Percentiles rank a stretch among this genome's conserved stretches.
Conservation (phyloP, 2,888 invertebrate genomes). For the Smittia aterrima region DNA sequence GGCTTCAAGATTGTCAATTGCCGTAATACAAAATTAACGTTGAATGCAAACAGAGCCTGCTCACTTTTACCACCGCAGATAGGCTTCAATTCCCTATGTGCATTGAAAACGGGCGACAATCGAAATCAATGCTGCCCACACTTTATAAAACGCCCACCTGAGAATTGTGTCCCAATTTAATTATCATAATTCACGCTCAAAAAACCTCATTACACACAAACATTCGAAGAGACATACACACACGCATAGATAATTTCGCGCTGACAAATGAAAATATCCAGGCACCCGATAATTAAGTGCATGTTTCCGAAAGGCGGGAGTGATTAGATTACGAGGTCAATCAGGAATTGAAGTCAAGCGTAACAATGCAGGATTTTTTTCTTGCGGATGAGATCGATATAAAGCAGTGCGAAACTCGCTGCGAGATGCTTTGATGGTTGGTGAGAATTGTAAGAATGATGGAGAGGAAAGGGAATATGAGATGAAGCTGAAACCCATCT, state of each 20-base stretch:
- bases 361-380: no score
- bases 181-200: slow-evolving; percentile 29
- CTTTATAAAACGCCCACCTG: slow-evolving; percentile 31
- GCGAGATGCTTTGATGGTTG: no score
- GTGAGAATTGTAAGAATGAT: not conserved
- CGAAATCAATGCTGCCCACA: slow-evolving; percentile 12
- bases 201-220: slow-evolving; percentile 38
- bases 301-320: not conserved
- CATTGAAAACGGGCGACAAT: not conserved
- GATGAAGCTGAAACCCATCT: slow-evolving; percentile 35
- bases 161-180: slow-evolving; percentile 39
- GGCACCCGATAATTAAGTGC: slow-evolving; percentile 7
- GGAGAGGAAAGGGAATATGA: slow-evolving; percentile 6
- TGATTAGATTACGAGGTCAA: slow-evolving; percentile 1
- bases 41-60: no score
- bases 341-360: not conserved
- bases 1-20: not conserved
- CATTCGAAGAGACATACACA: not conserved
- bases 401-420: slow-evolving; percentile 1
- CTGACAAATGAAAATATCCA: slow-evolving; percentile 1
- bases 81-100: not conserved
- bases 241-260: not conserved
- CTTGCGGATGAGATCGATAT: no score
- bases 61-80: not conserved
- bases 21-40: not conserved